These are phyloP conservation scores for Myiozetetes cayanensis DNA, from an alignment of 2,113 vertebrate genomes.

Conservation along the genomic window DNA sequence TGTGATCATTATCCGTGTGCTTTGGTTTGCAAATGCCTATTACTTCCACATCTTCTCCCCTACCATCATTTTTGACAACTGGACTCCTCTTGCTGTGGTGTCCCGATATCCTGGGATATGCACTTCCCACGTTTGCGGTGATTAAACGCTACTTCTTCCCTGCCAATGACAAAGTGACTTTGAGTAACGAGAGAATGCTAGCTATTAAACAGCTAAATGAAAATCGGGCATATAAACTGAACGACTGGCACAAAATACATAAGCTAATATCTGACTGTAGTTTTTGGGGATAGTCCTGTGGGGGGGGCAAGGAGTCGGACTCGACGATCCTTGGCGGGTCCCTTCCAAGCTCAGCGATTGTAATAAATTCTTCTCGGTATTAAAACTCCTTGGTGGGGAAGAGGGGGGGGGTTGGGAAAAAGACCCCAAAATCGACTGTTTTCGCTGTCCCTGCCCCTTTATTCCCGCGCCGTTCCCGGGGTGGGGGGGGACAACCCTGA, in stretches of 20 bases:
- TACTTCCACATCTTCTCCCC: constrained; percentile 87
- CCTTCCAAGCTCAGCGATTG: no score
- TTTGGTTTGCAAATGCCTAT: constrained; percentile 85
- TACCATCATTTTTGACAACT: constrained; percentile 93
- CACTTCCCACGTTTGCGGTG: constrained; percentile 83
- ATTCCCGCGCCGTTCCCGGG: no score
- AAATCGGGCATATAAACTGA: neutral
- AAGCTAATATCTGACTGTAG: neutral
- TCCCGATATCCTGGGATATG: constrained; percentile 88
- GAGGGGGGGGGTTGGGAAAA: no score
- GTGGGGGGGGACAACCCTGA: no score
- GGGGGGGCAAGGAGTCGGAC: no score
- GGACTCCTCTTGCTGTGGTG: constrained; percentile 97
- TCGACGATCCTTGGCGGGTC: no score
- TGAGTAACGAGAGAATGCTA: neutral
- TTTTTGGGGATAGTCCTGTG: neutral
- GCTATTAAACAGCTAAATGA: neutral
- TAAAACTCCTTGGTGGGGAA: no score
- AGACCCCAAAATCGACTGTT: no score
- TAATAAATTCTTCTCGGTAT: no score
- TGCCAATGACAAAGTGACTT: constrained; percentile 73
- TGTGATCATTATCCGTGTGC: constrained; percentile 83
- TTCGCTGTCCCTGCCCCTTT: no score
- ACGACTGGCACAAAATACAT: neutral
- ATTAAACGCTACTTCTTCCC: constrained; percentile 89